Evolutionary conservation across 2,797 vertebrate species (phyloP), one percentile per base, ranked within the genome.

Genomic region (Diglossa cyanea): DNA sequence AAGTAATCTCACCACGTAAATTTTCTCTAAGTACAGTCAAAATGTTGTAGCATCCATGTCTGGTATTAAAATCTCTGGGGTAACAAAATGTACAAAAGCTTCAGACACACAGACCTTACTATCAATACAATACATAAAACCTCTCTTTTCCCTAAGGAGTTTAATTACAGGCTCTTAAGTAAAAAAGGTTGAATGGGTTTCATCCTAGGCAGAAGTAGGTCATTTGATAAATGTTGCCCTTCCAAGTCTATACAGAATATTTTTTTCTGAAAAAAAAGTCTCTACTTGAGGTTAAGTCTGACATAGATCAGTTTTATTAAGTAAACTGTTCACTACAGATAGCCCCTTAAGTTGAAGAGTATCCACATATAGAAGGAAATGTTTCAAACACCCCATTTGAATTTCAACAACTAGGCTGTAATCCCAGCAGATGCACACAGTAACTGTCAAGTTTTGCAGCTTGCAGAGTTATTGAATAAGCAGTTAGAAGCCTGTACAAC

Each of bases 301-400:
- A 68, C 58, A 91, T 48, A 62, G 89, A 88, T 75, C 55, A 91
- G 44, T 83, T 90, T 90, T 92, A 77, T 89, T 63, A 81, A 93
- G 58, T 89, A 68, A 90, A 82, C 72, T 20, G 10, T 61, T 93
- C 20, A 1, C 87, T 89, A 37, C 24, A 74, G 57, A 63, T 51
- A 75, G 62, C 40, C 44, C 37, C 60, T 91, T 57, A 66, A 67
- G n/a, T 76, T 88, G 92, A 96, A 48, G 40, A 63, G 79, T 53
- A 88, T 50, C 51, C 72, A 44, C 40, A 53, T 26, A 33, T 3
- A 63, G 35, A 73, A 44, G 66, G 50, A 79, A 95, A 81, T 70
- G 44, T 28, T 82, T 91, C 55, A 47, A 94, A 90, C 47, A 26
- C 51, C 50, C 63, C 79, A 58, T 75, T 87, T 85, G 84, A 74